Base-by-base conservation (phyloP, 1,140 invertebrate species). In the Zaprionus camerounensis region DNA sequence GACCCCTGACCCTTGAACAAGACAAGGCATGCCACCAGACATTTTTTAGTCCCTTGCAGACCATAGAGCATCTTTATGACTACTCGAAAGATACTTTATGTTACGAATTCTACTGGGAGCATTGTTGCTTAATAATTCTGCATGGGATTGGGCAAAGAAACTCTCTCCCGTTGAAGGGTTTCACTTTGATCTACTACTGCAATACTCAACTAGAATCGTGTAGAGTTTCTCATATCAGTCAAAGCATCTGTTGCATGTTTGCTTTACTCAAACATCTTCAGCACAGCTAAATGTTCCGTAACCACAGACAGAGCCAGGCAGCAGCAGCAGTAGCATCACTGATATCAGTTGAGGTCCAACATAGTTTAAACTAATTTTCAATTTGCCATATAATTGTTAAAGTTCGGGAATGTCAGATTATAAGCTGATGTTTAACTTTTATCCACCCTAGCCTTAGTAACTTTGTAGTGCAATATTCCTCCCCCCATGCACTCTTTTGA, bases 1-100 rank as follows among this genome's bases (percentile, higher is more conserved):
- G 46, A 49, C 46, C 46, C 46, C 46, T 51, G 46, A 24, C 46
- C 46, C 20, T 9, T 51, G 46, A 49, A 9, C 28, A 13, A 20
- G 7, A 9, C 38, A 13, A 20, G 15, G 56, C 55, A n/a, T 26
- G 2, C 31, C 26, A 5, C 44, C 13, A 44, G 34, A 26, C 20
- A 64, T 64, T 71, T 64, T 34, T 51, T 73, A 41, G n/a, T 49
- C 34, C 49, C 61, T 7, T 41, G 53, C 66, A 66, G 74, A 44
- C 28, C 61, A 53, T 49, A 17, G 26, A 71, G 55, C 65, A 80
- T 90, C 79, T 88, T 88, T 90, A 88, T 84, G 84, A 90, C 84
- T 84, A 75, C 75, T 70, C 64, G 2, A 81, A 87, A 84, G 84
- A 83, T 83, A 57, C 71, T 80, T 80, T 73, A 62, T 68, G 51